A percentile compares a stretch with the other conserved stretches of the same genome.
These are phyloP conservation scores for Bruchidius siliquastri DNA, from an alignment of 2,888 invertebrate genomes.

Conservation along the genomic window DNA sequence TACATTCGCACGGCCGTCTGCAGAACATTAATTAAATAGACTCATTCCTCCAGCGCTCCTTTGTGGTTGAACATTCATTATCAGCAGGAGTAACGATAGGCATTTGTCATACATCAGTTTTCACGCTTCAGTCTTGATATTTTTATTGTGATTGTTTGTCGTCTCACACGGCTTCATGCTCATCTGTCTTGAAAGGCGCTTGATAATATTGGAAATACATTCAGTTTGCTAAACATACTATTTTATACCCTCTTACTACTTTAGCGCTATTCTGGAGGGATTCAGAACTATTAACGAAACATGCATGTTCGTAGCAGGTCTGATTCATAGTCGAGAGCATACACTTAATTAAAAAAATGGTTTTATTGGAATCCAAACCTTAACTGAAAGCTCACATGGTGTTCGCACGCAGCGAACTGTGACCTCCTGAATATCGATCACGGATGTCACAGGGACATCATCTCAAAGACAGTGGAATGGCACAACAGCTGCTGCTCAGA, in stretches of 20 bases:
- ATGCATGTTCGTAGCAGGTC: too few species aligned
- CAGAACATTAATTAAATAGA: constrained; percentile 14
- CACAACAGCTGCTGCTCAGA: neutral
- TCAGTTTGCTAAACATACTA: too few species aligned
- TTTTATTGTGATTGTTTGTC: neutral
- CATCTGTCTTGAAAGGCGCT: too few species aligned
- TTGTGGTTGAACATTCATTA: constrained; percentile 1
- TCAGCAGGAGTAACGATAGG: neutral
- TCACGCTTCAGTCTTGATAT: neutral
- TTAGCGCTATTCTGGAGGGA: too few species aligned
- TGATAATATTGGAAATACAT: too few species aligned
- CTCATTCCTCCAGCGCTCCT: constrained; percentile 10
- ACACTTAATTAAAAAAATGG: too few species aligned
- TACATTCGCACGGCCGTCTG: constrained; percentile 19
- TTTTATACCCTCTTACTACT: too few species aligned
- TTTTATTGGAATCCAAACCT: too few species aligned
- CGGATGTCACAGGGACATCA: neutral
- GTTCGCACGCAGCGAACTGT: neutral
- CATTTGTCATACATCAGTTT: neutral
- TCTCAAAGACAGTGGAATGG: neutral
- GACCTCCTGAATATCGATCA: neutral
- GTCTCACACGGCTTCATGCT: too few species aligned
- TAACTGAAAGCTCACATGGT: neutral
- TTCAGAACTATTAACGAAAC: too few species aligned
- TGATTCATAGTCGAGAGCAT: too few species aligned